Base-by-base conservation (phyloP, 92 coral and sea anemone species). In the Micromussa lordhowensis region DNA sequence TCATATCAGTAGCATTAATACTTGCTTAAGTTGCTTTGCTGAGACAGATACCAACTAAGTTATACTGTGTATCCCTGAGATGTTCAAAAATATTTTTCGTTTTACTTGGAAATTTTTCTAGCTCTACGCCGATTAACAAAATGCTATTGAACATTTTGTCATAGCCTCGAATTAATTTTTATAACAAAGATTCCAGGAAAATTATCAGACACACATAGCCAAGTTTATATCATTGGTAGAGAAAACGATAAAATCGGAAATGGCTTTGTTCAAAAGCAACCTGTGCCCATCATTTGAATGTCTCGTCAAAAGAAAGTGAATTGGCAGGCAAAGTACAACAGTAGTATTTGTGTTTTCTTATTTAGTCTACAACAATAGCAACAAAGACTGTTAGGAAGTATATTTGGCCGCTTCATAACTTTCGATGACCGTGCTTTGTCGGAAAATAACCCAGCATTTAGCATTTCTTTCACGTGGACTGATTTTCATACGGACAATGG, bases 261-360 rank as follows among this genome's bases (percentile, higher is more conserved):
- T 13, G 24, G 81, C 88, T 74, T 55, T 85, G 88, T 75, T 84
- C 24, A 85, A 76, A 29, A 24, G 31, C 58, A 72, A 51, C 51
- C 44, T 49, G 32, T 31, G 18, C 24, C 1, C 18, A 18, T 53
- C 75, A n/a, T 21, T 82, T n/a, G 57, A 32, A 82, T 68, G 53
- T 54, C 24, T 28, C 21, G 13, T 24, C 30, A 69, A 83, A 79
- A 72, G 49, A 34, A 51, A 53, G 79, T 49, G 78, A 83, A 72
- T 83, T 82, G 51, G 34, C 58, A 31, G 36, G 79, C 79, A 71
- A 83, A 10, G 68, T 36, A 83, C 31, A 54, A 24, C 32, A 53
- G 78, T 83, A 70, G 29, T 16, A 34, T 24, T 51, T 49, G 68
- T 49, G 28, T 49, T 68, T 82, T n/a, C 73, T 74, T 74, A 75